Evolutionary conservation across 2,888 invertebrate genomes (phyloP), one percentile per base, ranked within the genome.

Genomic region (Matsumyia berberina): DNA sequence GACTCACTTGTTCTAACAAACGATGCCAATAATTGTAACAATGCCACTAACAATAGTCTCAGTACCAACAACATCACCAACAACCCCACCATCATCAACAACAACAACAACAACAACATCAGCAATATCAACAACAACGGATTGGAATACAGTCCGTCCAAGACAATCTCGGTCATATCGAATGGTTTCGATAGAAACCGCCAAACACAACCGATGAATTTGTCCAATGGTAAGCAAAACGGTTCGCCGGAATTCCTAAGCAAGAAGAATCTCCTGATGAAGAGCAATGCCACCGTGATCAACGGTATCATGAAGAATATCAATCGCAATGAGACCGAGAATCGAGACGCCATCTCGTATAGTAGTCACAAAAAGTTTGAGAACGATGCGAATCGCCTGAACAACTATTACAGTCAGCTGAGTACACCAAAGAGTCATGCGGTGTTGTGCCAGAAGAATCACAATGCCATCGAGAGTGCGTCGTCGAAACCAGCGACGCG

Each of bases 221-320:
- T 87, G 66, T 87, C 87, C 72, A 89, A 89, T 62, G 69, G 67
- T 67, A 87, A 83, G 49, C 62, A 86, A 60, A 85, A 83, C 15
- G 74, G 79, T 49, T 86, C 88, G 6, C 86, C 88, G 0, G 91
- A 91, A 82, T 91, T 91, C 86, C 89, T 91, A n/a, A 90, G 89
- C 82, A 91, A 90, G 83, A 91, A 91, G 88, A 91, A 90, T 80
- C 86, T 91, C 3, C 86, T 88, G 37, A 91, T 90, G 87, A 90
- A 90, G 82, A 90, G 89, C 35, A 91, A 90, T 86, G 89, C 90
- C 11, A 90, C 91, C 62, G 90, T 91, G 72, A 91, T 90, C 73
- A 91, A 89, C 78, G 91, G 91, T 78, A 89, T 91, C 17, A 90
- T 89, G 88, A 91, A 91, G 88, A 91, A 91, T 74, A 91, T 91